phyloP scores from a whole-genome alignment of 2,888 invertebrate genomes.

The Vanessa cardui region DNA sequence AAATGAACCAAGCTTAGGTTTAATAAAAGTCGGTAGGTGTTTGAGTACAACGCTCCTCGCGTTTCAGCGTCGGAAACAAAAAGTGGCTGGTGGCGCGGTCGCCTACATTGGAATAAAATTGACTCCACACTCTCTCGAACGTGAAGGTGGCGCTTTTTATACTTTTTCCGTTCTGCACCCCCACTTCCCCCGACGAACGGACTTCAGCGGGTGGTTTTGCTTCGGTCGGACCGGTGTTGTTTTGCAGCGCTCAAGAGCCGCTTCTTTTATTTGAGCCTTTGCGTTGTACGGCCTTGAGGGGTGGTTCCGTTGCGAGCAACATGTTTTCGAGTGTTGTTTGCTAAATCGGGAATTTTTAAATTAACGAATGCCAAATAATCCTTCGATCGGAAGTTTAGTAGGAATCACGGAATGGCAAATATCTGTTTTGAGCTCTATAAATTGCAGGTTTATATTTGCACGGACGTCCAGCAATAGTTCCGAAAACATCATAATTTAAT shows the following conservation, averaged over 20 bases:
- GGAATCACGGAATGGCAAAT: conserved; percentile 38
- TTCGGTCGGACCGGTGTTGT: conserved; percentile 80
- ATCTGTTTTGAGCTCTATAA: conserved; percentile 28
- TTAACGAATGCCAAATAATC: conserved; percentile 73
- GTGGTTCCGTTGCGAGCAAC: conserved; percentile 68
- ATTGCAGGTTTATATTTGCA: conserved; percentile 5
- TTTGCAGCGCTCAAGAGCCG: conserved; percentile 81
- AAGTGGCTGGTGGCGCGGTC: conserved; percentile 80
- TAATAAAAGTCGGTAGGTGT: conserved; percentile 81
- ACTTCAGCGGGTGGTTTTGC: conserved; percentile 83
- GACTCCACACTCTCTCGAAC: conserved; percentile 83
- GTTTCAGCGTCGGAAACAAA: conserved; percentile 81
- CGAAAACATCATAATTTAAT: not conserved
- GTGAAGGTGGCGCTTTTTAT: conserved; percentile 78
- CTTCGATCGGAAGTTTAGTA: conserved; percentile 56
- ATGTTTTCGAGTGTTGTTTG: conserved; percentile 75
- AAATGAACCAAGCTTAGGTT: conserved; percentile 59
- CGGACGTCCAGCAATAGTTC: not conserved
- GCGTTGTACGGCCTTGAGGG: conserved; percentile 78
- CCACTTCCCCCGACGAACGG: conserved; percentile 54
- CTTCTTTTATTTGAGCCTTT: conserved; percentile 82
- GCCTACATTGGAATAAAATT: conserved; percentile 83
- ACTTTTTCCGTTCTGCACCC: conserved; percentile 62
- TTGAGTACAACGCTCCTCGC: conserved; percentile 79
- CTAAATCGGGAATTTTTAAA: conserved; percentile 77